Conservation (phyloP, 1,140 invertebrate species). For the Parasteatoda tepidariorum region DNA sequence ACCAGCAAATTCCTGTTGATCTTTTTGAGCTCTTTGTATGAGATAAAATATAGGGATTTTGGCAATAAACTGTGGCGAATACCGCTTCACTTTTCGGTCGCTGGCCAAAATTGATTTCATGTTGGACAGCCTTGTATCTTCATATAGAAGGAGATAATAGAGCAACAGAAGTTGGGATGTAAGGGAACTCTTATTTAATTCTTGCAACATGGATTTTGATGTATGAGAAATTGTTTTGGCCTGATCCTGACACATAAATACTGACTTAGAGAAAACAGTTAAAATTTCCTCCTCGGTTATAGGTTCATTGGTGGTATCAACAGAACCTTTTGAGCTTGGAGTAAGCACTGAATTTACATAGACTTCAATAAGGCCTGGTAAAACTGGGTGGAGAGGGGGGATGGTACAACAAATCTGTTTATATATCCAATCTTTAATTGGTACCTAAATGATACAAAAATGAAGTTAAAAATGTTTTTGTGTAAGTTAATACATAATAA, state of each 20-base stretch:
- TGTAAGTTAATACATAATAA: too few relatives aligned
- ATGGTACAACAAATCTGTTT: slow-evolving; percentile 88
- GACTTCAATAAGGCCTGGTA: slow-evolving; percentile 93
- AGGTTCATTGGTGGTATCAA: slow-evolving; percentile 87
- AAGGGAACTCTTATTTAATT: slow-evolving; percentile 72
- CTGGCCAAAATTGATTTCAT: slow-evolving; percentile 77
- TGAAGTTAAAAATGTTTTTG: too few relatives aligned
- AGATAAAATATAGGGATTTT: slow-evolving; percentile 91
- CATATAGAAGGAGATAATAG: slow-evolving; percentile 93
- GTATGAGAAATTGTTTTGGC: background rate
- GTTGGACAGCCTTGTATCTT: slow-evolving; percentile 87
- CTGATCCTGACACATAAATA: slow-evolving; percentile 48
- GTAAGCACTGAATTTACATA: slow-evolving; percentile 94
- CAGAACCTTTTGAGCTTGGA: slow-evolving; percentile 69
- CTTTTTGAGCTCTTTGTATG: slow-evolving; percentile 90
- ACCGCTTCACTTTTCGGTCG: slow-evolving; percentile 84
- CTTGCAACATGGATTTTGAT: background rate
- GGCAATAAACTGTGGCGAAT: slow-evolving; percentile 87
- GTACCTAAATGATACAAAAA: slow-evolving; percentile 70
- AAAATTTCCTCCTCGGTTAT: slow-evolving; percentile 91
- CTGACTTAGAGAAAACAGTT: slow-evolving; percentile 76
- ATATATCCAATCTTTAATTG: slow-evolving; percentile 95
- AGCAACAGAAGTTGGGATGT: slow-evolving; percentile 89
- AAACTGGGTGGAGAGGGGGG: slow-evolving; percentile 89
- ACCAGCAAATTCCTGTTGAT: slow-evolving; percentile 89